Evolutionary conservation across 2,888 invertebrate species (phyloP).

Genomic region (Torymus tubicola): DNA sequence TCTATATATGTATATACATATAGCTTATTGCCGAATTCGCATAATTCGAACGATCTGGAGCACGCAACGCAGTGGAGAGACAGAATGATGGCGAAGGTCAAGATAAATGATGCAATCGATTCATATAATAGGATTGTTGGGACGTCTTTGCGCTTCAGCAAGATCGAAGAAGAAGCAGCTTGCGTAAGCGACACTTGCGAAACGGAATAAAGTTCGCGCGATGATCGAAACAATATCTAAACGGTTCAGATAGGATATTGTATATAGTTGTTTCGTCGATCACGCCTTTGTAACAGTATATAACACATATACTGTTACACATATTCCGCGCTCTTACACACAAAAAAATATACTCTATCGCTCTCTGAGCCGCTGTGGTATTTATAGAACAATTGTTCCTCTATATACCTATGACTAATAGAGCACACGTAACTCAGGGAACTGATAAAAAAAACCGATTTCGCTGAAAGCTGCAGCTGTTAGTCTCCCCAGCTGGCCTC

Average conservation of each 20-base stretch:
- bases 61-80: background rate
- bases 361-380: too few relatives aligned
- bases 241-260: background rate
- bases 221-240: slow-evolving; percentile 6
- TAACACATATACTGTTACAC: too few relatives aligned
- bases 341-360: too few relatives aligned
- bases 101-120: slow-evolving; percentile 43
- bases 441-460: too few relatives aligned
- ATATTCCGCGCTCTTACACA: too few relatives aligned
- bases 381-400: too few relatives aligned
- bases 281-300: too few relatives aligned
- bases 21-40: background rate
- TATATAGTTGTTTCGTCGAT: too few relatives aligned
- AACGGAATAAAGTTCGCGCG: slow-evolving; percentile 19
- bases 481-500: slow-evolving; percentile 3
- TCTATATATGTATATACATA: too few relatives aligned
- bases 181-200: slow-evolving; percentile 29
- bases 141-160: slow-evolving; percentile 4
- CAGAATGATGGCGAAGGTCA: slow-evolving; percentile 28
- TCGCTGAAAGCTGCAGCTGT: too few relatives aligned
- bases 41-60: slow-evolving; percentile 26
- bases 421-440: too few relatives aligned
- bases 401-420: too few relatives aligned
- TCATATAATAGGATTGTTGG: slow-evolving; percentile 27
- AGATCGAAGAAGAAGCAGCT: slow-evolving; percentile 1